Evolutionary conservation across 2,888 invertebrate genomes (phyloP).

Genomic region (Tenthredo distinguenda): DNA sequence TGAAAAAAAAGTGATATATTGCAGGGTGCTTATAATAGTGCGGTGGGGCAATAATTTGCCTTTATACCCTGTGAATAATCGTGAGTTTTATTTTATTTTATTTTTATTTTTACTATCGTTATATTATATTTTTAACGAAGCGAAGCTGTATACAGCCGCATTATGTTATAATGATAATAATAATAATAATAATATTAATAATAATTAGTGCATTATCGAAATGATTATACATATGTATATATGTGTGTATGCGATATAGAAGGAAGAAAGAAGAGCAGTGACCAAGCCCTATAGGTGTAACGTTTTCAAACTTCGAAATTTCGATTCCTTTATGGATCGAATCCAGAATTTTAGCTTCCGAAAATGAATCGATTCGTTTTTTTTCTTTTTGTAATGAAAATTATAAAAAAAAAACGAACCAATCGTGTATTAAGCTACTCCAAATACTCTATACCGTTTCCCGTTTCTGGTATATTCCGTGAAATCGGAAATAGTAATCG

Average conservation of each 20-base stretch:
- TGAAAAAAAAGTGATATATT: not conserved
- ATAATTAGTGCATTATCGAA: not conserved
- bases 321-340: not conserved
- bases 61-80: not conserved
- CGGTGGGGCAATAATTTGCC: not conserved
- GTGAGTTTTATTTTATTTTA: not conserved
- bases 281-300: not conserved
- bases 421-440: not conserved
- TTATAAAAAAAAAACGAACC: not conserved
- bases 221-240: not conserved
- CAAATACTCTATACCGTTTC: not conserved
- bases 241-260: slow-evolving; percentile 9
- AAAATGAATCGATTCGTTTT: not conserved
- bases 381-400: not conserved
- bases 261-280: not conserved
- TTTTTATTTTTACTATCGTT: not conserved
- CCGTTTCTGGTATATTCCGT: not conserved
- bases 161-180: not conserved
- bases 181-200: not conserved
- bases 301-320: not conserved
- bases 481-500: slow-evolving; percentile 26
- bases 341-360: not conserved
- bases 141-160: not conserved
- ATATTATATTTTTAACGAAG: not conserved
- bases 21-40: not conserved